These are phyloP conservation scores for Cremastinae sp. DNA, from an alignment of 2,888 invertebrate genomes.

Conservation along the genomic window DNA sequence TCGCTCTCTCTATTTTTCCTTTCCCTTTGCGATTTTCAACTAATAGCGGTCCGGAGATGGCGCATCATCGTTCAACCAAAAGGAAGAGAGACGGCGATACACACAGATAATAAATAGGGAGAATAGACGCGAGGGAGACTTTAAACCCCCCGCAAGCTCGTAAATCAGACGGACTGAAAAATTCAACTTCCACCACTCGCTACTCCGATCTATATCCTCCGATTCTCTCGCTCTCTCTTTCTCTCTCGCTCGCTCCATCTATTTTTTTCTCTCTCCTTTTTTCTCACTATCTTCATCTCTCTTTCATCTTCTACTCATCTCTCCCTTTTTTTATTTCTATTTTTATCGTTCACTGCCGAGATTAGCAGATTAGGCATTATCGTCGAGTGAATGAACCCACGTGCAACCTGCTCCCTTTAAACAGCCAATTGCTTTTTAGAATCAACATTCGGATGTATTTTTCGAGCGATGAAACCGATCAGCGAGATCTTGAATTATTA, in stretches of 20 bases:
- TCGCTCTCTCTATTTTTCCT: slow-evolving; percentile 20
- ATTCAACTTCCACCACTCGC: slow-evolving; percentile 41
- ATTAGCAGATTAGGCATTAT: slow-evolving; percentile 62
- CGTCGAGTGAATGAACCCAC: slow-evolving; percentile 55
- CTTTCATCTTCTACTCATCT: slow-evolving; percentile 16
- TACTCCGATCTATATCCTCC: slow-evolving; percentile 11
- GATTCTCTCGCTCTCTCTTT: slow-evolving; percentile 22
- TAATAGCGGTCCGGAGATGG: slow-evolving; percentile 51
- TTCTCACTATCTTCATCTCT: slow-evolving; percentile 20
- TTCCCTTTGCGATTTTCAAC: slow-evolving; percentile 49
- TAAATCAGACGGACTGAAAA: slow-evolving; percentile 64
- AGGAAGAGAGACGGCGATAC: not conserved
- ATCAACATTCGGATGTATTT: slow-evolving; percentile 44
- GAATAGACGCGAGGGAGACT: slow-evolving; percentile 27
- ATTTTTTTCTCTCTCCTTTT: slow-evolving; percentile 10
- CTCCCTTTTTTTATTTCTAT: slow-evolving; percentile 38
- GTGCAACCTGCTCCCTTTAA: slow-evolving; percentile 58
- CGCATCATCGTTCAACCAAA: slow-evolving; percentile 24
- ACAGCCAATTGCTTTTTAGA: slow-evolving; percentile 58
- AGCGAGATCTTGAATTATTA: slow-evolving; percentile 4
- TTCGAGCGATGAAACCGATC: not conserved
- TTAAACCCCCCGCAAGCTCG: slow-evolving; percentile 50
- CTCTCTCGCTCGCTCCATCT: slow-evolving; percentile 9
- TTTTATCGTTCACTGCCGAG: slow-evolving; percentile 48
- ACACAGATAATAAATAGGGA: slow-evolving; percentile 10